Conservation (phyloP, 1,140 invertebrate genomes). For the Drosophila arizonae region DNA sequence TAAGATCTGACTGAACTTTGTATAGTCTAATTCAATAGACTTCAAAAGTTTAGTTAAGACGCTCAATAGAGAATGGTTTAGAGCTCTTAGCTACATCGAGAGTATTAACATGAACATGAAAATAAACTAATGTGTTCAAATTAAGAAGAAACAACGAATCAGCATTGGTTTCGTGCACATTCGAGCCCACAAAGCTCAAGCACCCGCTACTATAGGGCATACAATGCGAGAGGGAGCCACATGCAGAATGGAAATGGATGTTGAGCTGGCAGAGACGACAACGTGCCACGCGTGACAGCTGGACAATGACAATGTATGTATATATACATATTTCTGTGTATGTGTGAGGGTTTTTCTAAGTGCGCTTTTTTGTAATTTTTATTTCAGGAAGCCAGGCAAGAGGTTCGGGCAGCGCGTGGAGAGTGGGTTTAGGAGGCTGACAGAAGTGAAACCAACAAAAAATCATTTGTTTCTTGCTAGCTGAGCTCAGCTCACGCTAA, state of each 20-base stretch:
- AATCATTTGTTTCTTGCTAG: conserved; percentile 79
- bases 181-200: not conserved
- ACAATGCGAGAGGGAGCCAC: conserved; percentile 33
- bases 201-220: not conserved
- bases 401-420: not conserved
- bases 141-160: not conserved
- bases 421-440: not conserved
- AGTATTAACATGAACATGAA: no score
- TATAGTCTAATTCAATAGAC: no score
- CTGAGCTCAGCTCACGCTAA: conserved; percentile 79
- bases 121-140: not conserved
- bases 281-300: conserved; percentile 76
- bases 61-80: no score
- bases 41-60: no score
- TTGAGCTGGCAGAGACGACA: conserved; percentile 48
- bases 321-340: conserved; percentile 9
- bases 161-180: not conserved
- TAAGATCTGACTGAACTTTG: no score
- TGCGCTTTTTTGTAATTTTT: conserved; percentile 55
- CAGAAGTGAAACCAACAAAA: conserved; percentile 52
- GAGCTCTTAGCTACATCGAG: no score
- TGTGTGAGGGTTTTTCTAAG: conserved; percentile 41
- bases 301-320: conserved; percentile 71
- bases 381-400: conserved; percentile 58
- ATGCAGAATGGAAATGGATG: conserved; percentile 44